Base-by-base conservation (phyloP, 2,797 vertebrate species). In the Rhinophrynus dorsalis region DNA sequence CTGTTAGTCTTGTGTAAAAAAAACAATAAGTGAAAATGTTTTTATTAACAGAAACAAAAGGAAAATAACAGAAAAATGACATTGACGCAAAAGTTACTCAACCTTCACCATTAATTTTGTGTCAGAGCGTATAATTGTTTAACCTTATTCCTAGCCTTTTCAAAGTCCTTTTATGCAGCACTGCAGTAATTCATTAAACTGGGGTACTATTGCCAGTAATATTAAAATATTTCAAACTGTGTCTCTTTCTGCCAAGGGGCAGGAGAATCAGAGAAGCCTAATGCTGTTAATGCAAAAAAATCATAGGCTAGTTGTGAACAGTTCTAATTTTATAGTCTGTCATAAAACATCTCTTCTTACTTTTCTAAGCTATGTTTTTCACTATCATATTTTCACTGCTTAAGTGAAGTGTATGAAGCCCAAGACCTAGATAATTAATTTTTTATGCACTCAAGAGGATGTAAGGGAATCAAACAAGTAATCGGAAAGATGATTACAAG, bases 141-240 rank as follows among this genome's bases (percentile, higher is more conserved):
- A 64, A 72, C 60, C 52, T 72, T 64, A 57, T 32, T 40, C 21
- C 26, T 23, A 62, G 52, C 21, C 52, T 58, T 54, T 38, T 40
- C 23, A 72, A 70, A 57, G 26, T 72, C 32, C 23, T 65, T 62
- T 64, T 58, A 64, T 50, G 12, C 30, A 72, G 10, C 42, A 50
- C 68, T 72, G 68, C 60, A 65, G 68, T 72, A 72, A 72, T 72
- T 72, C 68, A 72, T 72, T 72, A 72, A 72, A 64, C 50, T 38
- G 60, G 59, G 68, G 60, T 50, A 42, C 60, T 48, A 55, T 65
- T 72, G 60, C 68, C 68, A 72, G 68, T 65, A 57, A 72, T 72
- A 63, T 64, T 64, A 64, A 72, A 72, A 72, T 72, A 64, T 72
- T 72, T 64, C 42, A 64, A 23, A 64, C 52, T 24, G 44, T 56